These are phyloP conservation scores for Eospalax fontanierii DNA, from an alignment of 2,797 vertebrate genomes.

Conservation along the genomic window DNA sequence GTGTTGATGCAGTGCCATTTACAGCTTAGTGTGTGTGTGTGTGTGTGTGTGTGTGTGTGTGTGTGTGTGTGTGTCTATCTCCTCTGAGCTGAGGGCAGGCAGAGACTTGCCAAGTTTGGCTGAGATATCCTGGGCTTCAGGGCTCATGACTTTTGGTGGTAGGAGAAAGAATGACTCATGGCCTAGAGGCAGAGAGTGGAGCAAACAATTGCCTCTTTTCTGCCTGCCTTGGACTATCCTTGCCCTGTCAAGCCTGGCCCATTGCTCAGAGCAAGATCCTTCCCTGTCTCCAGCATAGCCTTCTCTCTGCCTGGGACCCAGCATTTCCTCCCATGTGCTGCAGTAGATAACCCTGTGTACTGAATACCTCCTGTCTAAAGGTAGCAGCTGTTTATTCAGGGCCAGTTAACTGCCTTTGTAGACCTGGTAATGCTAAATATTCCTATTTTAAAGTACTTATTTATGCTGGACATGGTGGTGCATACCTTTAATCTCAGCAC, in stretches of 20 bases:
- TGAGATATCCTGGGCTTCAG: slow-evolving; percentile 33
- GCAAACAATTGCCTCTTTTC: slow-evolving; percentile 63
- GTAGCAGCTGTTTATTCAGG: not conserved
- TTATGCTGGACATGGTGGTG: no score
- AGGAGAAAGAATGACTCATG: slow-evolving; percentile 68
- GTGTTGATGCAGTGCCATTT: not conserved
- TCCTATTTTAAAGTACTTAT: not conserved
- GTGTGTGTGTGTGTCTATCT: no score
- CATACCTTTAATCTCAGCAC: no score
- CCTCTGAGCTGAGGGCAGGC: slow-evolving; percentile 72
- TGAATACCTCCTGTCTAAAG: not conserved
- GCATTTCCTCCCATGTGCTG: not conserved
- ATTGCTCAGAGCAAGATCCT: slow-evolving; percentile 18
- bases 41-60: no score
- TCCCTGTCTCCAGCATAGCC: not conserved
- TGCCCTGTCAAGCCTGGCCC: not conserved
- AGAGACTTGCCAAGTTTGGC: slow-evolving; percentile 79
- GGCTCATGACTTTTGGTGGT: slow-evolving; percentile 55
- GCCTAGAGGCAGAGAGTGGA: slow-evolving; percentile 65
- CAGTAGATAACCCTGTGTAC: not conserved
- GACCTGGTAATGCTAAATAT: not conserved
- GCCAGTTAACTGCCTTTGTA: not conserved
- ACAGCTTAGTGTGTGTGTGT: not conserved
- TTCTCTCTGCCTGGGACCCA: not conserved
- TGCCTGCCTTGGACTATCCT: not conserved